Evolutionary conservation across 2,797 vertebrate genomes (phyloP).

Genomic region (Hirundo rustica): DNA sequence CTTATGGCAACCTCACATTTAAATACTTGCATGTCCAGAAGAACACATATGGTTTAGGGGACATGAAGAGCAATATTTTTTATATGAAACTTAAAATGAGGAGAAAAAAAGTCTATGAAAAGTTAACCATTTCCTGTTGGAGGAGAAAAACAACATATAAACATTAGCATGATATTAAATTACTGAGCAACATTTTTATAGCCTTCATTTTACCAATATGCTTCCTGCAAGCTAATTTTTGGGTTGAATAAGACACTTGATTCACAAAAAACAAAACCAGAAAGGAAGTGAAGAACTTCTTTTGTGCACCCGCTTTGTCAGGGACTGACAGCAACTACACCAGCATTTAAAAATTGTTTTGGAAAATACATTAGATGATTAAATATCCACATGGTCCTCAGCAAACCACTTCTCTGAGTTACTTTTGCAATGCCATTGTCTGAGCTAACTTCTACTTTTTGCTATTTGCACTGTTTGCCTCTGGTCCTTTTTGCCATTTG

Average conservation of each 20-base stretch:
- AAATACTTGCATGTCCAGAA: neutral
- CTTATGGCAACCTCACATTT: constrained; percentile 26
- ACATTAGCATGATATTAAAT: neutral
- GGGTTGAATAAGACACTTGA: neutral
- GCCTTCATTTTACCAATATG: neutral
- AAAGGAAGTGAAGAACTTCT: neutral
- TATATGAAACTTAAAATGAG: neutral
- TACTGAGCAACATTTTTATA: neutral
- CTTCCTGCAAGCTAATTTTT: neutral
- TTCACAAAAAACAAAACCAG: neutral
- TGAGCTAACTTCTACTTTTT: neutral
- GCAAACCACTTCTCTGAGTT: neutral
- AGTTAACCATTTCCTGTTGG: neutral
- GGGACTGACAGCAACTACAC: neutral
- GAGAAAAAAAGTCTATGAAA: neutral
- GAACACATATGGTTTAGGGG: neutral
- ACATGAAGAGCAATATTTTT: neutral
- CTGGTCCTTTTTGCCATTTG: neutral
- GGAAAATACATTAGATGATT: neutral
- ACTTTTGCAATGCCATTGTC: neutral
- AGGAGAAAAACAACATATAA: neutral
- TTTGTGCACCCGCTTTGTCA: neutral
- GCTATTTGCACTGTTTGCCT: neutral
- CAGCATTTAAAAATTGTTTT: neutral
- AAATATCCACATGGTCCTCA: neutral